phyloP scores from a whole-genome alignment of 2,113 vertebrate species.

The Pomatostomus ruficeps region DNA sequence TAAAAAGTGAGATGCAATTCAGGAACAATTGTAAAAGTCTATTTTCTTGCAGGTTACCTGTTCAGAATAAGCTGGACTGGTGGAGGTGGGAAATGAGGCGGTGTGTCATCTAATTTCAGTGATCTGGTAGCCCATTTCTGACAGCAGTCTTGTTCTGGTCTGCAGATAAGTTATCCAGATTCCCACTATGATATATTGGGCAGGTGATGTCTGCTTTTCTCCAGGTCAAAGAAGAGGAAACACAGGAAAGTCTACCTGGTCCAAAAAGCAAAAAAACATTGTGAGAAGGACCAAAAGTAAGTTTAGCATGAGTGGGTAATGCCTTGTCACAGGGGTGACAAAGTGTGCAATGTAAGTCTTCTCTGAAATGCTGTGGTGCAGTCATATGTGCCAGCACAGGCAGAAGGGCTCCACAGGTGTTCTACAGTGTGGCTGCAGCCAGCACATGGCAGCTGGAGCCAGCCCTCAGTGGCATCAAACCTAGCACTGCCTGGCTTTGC shows the following conservation, averaged over 20 bases:
- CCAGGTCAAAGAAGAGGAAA: neutral
- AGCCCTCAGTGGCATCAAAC: neutral
- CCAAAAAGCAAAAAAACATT: neutral
- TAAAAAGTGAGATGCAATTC: neutral
- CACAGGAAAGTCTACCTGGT: neutral
- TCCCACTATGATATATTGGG: neutral
- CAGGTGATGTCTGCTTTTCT: neutral
- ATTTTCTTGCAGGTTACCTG: neutral
- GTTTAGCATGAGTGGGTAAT: accelerated
- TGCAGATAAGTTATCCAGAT: neutral
- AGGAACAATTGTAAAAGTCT: neutral
- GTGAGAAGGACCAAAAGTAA: neutral
- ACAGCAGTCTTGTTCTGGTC: neutral
- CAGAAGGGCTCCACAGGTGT: neutral
- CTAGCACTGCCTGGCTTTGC: neutral
- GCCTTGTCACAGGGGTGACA: neutral
- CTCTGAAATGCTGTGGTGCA: neutral
- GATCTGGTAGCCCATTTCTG: neutral
- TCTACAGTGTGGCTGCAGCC: neutral
- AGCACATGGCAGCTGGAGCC: neutral
- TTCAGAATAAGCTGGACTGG: neutral
- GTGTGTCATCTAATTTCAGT: neutral
- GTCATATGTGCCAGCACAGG: neutral
- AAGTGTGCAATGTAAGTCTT: neutral
- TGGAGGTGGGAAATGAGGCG: neutral